Base-by-base conservation (phyloP, 2,888 invertebrate genomes). In the Stictocephala bisonia region DNA sequence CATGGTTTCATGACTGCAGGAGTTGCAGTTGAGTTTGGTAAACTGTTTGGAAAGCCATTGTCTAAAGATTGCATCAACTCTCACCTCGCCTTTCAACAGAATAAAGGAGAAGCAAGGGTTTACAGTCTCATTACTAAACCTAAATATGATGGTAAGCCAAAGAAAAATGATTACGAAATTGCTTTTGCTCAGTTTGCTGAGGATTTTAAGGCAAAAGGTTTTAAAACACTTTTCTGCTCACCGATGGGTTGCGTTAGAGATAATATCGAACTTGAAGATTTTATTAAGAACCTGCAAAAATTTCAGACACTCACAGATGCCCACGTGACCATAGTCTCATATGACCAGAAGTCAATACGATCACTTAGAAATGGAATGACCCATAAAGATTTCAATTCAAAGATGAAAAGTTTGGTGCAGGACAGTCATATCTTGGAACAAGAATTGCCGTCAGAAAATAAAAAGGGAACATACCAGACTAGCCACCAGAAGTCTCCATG, bases 301-400 rank as follows among this genome's bases (percentile, higher is more conserved):
- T 74, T 35, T 66, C 56, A 60, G 56, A n/a, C n/a, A n/a, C n/a
- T n/a, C n/a, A n/a, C 69, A 31, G 71, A 41, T 35, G 71, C 58
- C 41, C 58, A 66, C 11, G 18, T 41, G 27, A 50, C 64, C 22
- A 18, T 50, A 13, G 11, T 24, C 41, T 56, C 58, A 27, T 35
- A 41, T 13, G 20, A 48, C 58, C 35, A 27, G 60, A 24, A 27
- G n/a, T 3, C 44, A 24, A 20, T 9, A 20, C 26, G 35, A 13
- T 50, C 31, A 56, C 22, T 29, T 18, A 40, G n/a, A 35, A 35
- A 27, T 20, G 51, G 51, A 26, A 53, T n/a, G n/a, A n/a, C n/a
- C n/a, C n/a, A n/a, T n/a, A n/a, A n/a, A n/a, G n/a, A n/a, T n/a
- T n/a, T n/a, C n/a, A n/a, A n/a, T n/a, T n/a, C n/a, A n/a, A n/a